phyloP scores from a whole-genome alignment of 2,113 vertebrate species.

The Apteryx mantelli region DNA sequence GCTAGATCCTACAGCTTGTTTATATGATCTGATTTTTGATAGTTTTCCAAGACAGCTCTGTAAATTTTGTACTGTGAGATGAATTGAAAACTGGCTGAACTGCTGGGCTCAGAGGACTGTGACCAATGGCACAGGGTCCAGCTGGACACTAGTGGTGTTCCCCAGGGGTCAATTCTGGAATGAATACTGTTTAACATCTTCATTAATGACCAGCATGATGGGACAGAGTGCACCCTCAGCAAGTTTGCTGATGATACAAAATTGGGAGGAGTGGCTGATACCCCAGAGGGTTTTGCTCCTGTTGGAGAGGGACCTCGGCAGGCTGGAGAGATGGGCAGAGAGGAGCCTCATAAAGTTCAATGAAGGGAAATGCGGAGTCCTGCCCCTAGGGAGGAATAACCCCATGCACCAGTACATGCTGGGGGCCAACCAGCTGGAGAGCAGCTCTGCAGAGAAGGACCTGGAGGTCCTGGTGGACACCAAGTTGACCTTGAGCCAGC shows the following conservation, averaged over 20 bases:
- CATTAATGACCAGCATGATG: not conserved
- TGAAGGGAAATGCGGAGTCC: not conserved
- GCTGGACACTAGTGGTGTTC: not conserved
- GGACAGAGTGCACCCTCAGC: not conserved
- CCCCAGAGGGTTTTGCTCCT: not conserved
- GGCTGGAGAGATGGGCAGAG: not conserved
- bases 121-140: not conserved
- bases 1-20: not conserved
- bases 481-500: not conserved
- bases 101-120: not conserved
- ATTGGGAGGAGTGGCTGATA: not conserved
- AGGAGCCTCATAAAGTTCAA: not conserved
- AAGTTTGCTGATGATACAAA: not conserved
- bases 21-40: not conserved
- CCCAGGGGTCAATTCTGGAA: not conserved
- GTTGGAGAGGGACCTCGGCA: not conserved
- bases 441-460: not conserved
- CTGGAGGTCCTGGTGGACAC: not conserved
- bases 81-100: no score
- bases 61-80: no score
- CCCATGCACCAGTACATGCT: not conserved
- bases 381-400: not conserved
- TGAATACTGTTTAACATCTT: not conserved
- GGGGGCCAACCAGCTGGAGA: not conserved
- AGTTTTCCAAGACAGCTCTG: not conserved